Percentiles rank a stretch among this genome's conserved stretches.
Evolutionary conservation across 2,888 invertebrate species (phyloP).

Genomic region (Tenodera sinensis): DNA sequence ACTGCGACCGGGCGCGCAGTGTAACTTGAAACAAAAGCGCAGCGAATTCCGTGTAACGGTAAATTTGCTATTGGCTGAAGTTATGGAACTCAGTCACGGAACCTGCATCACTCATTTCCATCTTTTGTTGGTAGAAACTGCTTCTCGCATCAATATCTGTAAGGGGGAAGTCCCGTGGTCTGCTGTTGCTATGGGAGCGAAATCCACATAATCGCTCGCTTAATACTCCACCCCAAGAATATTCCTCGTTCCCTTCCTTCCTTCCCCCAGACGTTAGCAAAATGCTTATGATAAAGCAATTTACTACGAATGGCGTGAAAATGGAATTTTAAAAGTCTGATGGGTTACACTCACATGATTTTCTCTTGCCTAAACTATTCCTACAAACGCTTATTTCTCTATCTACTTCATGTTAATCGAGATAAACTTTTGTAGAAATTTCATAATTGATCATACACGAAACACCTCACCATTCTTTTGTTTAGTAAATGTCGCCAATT

Average conservation of each 20-base stretch:
- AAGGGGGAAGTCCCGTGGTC: background rate
- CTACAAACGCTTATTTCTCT: no score
- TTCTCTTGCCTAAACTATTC: no score
- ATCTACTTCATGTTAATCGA: no score
- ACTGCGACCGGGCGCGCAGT: background rate
- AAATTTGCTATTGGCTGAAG: background rate
- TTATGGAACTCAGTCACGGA: background rate
- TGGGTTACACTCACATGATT: no score
- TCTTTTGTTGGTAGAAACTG: background rate
- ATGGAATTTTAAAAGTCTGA: no score
- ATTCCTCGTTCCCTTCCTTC: background rate
- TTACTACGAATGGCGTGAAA: no score
- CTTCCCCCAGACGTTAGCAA: background rate
- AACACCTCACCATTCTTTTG: no score
- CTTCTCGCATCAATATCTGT: background rate
- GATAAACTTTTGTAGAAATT: no score
- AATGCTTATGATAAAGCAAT: background rate
- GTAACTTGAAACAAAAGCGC: background rate
- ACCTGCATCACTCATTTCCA: background rate
- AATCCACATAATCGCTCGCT: background rate
- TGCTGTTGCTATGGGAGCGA: background rate
- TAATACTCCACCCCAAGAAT: background rate
- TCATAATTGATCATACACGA: no score
- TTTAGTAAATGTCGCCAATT: no score
- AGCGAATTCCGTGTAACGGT: background rate